Base-by-base conservation (phyloP, 2,113 vertebrate genomes). In the Phyllopteryx taeniolatus region DNA sequence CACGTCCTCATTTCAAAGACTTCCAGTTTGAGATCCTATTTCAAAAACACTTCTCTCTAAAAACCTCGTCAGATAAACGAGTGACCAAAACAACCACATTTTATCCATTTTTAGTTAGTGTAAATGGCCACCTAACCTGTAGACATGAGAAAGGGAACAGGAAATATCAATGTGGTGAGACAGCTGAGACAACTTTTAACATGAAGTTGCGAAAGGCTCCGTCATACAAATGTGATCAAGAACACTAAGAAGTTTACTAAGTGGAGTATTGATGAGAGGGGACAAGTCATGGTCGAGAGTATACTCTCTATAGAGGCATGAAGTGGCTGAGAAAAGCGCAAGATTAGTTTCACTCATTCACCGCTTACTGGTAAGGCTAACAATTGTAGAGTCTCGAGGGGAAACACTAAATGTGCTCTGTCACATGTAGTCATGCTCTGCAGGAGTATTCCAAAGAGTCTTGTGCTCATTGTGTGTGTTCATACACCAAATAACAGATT, bases 381-480 rank as follows among this genome's bases (percentile, higher is more conserved):
- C 61, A 20, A 19, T 44, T 46, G 4, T 8, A 68, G 47, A 35
- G 46, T 22, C n/a, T 67, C 10, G 44, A 67, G 43, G 20, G 46
- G 49, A 15, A 68, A 51, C n/a, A 65, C 71, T 46, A 66, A 72
- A 75, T 39, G 27, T 69, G 66, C 72, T 63, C 54, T 13, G 43
- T 71, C 71, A 71, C 42, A 44, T 44, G 3, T 63, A 3, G 31
- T 64, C 54, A 62, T 35, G 51, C 70, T 73, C 70, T 56, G 46
- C 14, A 10, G 46, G 14, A 8, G 59, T 67, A 68, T 60, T 73
- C 42, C 53, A 22, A 56, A 70, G 22, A 75, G 61, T 76, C 63
- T 69, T 78, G 76, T 46, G 66, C 80, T 60, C 61, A 67, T 77
- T 68, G 56, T 77, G 68, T 71, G 59, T 64, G 57, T 65, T 33